A percentile compares a stretch with the other conserved stretches of the same genome.
Evolutionary conservation across 2,888 invertebrate species (phyloP).

Genomic region (Hololepta plana): DNA sequence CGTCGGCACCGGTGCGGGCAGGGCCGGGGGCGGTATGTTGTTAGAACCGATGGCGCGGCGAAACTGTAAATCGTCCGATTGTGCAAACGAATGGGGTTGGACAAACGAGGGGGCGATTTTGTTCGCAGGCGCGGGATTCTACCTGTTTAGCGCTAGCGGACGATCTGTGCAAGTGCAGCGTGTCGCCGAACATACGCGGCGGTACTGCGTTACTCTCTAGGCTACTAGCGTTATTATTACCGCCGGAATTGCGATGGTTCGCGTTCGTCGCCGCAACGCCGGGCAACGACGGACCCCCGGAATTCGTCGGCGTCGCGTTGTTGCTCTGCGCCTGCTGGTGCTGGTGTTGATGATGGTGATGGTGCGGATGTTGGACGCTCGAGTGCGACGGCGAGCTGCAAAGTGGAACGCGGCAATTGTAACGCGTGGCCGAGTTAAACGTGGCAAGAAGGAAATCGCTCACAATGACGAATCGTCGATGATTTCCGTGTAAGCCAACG

Average conservation of each 20-base stretch:
- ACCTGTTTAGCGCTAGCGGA: constrained; percentile 31
- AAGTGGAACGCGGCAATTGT: not conserved
- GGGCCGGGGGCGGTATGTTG: constrained; percentile 51
- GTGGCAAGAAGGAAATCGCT: constrained; percentile 15
- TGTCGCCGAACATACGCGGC: constrained; percentile 58
- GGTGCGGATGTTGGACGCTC: constrained; percentile 8
- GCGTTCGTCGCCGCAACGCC: constrained; percentile 7
- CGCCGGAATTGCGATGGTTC: too few species aligned
- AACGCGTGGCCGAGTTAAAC: too few species aligned
- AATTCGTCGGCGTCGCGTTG: constrained; percentile 16
- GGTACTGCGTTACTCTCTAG: too few species aligned
- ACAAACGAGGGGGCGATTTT: not conserved
- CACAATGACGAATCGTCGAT: constrained; percentile 47
- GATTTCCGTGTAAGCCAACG: constrained; percentile 81
- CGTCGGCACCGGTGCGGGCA: constrained; percentile 53
- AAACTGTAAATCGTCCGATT: constrained; percentile 22
- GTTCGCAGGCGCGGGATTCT: constrained; percentile 13
- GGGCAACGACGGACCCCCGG: constrained; percentile 12
- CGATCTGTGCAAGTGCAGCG: constrained; percentile 33
- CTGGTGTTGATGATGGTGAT: too few species aligned
- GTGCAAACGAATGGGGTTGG: not conserved
- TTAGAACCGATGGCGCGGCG: constrained; percentile 34
- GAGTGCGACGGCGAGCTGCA: constrained; percentile 10
- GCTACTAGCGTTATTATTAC: constrained; percentile 29
- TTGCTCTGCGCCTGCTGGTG: constrained; percentile 11